Evolutionary conservation across 2,888 invertebrate genomes (phyloP), one percentile per base, ranked within the genome.

Genomic region (Shargacucullia verbasci): DNA sequence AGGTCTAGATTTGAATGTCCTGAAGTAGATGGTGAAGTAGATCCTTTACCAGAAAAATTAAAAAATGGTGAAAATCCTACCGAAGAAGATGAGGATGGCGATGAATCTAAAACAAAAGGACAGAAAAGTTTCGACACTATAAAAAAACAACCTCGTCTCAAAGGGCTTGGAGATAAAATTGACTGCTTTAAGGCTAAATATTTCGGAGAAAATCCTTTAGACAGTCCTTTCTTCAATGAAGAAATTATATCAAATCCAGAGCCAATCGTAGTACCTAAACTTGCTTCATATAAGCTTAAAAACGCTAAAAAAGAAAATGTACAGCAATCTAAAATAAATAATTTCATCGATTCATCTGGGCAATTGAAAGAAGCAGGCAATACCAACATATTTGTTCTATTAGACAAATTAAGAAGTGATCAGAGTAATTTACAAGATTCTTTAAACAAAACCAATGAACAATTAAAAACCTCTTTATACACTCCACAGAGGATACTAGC

Each of bases 161-260:
- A 88, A 60, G 95, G 95, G 1, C 86, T 97, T 15, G 97, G 97
- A 0, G 95, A 96, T 67, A 96, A 96, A 89, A 95, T 97, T 14
- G 96, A 96, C 67, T 97, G 97, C 78, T 95, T 96, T 27, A 97
- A 96, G 84, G 91, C 92, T 0, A 96, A 96, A 88, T 97, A 96
- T 82, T 97, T 97, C 82, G 97, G 97, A 0, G 92, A 95, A 59
- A 95, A 97, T 83, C 97, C 97, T 0, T 85, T 97, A 52, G 97
- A 97, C 71, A 97, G 95, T 88, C 97, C 97, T 0, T 92, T 97
- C 70, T 97, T 97, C 74, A 87, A 90, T 57, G 95, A 96, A 89
- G 92, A 95, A 38, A 78, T 87, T 8, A 94, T 95, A 62, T 84
- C 86, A 10, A 85, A 88, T 20, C 95, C 95, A 0, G 89, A 93